These are phyloP conservation scores for Porphyrio hochstetteri DNA, from an alignment of 2,113 vertebrate genomes.

Conservation along the genomic window DNA sequence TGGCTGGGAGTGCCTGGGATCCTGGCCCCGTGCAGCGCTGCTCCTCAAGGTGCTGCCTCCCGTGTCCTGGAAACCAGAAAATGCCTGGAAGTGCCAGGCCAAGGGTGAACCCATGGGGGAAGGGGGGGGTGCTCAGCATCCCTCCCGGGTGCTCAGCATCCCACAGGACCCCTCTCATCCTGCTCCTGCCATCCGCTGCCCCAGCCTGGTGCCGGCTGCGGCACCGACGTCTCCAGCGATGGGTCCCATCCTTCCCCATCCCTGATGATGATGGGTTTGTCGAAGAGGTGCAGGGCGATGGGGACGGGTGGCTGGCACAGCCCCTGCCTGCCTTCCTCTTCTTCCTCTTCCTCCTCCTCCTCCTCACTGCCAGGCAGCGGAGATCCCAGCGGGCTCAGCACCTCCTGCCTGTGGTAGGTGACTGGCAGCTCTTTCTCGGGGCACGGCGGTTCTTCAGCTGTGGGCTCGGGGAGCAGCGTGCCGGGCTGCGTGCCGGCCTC, in stretches of 20 bases:
- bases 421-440: not conserved
- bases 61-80: not conserved
- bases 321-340: not conserved
- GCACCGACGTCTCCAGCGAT: accelerated
- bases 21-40: accelerated
- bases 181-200: accelerated
- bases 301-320: not conserved
- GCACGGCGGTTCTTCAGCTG: accelerated
- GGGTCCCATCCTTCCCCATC: not conserved
- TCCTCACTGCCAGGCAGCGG: accelerated
- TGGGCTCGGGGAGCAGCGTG: accelerated
- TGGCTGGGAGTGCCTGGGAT: accelerated
- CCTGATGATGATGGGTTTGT: constrained; percentile 45
- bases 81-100: not conserved
- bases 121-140: not conserved
- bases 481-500: accelerated
- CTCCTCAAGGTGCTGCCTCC: accelerated
- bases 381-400: not conserved
- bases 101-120: accelerated
- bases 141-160: not conserved
- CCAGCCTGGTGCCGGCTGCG: accelerated
- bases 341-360: not conserved
- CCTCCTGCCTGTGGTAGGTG: constrained; percentile 32
- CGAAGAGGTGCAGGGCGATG: constrained; percentile 29
- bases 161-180: accelerated